Evolutionary conservation across 2,797 vertebrate genomes (phyloP).

Genomic region (Aldrovandia affinis): DNA sequence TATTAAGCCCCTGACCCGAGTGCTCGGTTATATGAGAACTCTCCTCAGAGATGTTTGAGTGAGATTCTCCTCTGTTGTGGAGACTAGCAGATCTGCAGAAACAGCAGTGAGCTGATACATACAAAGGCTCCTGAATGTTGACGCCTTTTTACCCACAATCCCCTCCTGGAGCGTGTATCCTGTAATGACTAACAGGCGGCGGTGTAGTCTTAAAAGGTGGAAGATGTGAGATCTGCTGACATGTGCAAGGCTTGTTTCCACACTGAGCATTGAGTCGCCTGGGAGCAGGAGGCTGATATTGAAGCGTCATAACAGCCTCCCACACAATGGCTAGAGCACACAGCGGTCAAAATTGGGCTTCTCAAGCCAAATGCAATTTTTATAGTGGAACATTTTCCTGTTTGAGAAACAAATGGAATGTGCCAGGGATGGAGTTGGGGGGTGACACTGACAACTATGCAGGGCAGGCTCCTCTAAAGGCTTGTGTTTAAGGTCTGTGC

Average conservation of each 20-base stretch:
- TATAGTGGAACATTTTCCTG: not conserved
- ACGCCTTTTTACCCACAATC: not conserved
- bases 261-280: not conserved
- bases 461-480: not conserved
- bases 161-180: not conserved
- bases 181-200: not conserved
- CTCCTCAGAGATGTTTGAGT: not conserved
- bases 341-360: not conserved
- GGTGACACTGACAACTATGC: not conserved
- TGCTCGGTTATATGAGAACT: not conserved
- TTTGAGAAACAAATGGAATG: conserved; percentile 11
- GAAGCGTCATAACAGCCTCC: not conserved
- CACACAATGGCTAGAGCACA: not conserved
- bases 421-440: conserved; percentile 30
- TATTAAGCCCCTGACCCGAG: not conserved
- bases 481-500: not conserved
- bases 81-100: not conserved
- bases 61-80: not conserved
- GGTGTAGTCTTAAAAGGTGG: not conserved
- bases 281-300: not conserved
- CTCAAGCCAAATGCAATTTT: conserved; percentile 8
- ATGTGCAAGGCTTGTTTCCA: not conserved
- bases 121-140: not conserved
- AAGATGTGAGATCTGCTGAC: not conserved
- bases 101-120: not conserved